phyloP scores from a whole-genome alignment of 2,113 vertebrate genomes.

The Callipepla squamata region DNA sequence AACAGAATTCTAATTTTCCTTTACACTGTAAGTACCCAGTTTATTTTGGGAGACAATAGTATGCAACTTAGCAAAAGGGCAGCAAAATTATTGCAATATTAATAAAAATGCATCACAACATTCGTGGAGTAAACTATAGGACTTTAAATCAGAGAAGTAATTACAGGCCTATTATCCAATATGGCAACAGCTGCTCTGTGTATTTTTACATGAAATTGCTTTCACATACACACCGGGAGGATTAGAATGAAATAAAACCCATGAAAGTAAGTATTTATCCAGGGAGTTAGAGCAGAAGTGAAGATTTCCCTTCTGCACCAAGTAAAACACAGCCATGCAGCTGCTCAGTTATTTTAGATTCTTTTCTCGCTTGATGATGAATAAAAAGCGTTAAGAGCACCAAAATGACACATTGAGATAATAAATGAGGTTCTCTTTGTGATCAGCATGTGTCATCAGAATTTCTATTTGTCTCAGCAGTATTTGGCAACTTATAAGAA shows the following conservation, averaged over 20 bases:
- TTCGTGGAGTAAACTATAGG: conserved; percentile 64
- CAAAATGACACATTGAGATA: conserved; percentile 2
- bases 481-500: not conserved
- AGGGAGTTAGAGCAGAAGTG: conserved; percentile 28
- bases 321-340: conserved; percentile 21
- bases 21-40: conserved; percentile 35
- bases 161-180: conserved; percentile 76
- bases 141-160: conserved; percentile 75
- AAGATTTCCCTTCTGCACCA: conserved; percentile 41
- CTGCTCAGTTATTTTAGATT: conserved; percentile 48
- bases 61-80: conserved; percentile 66
- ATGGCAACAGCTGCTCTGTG: conserved; percentile 62
- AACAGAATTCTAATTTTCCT: conserved; percentile 54
- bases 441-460: conserved; percentile 11
- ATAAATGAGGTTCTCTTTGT: not conserved
- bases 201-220: conserved; percentile 56
- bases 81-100: conserved; percentile 72
- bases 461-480: not conserved
- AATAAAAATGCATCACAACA: conserved; percentile 75
- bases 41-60: conserved; percentile 65
- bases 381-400: conserved; percentile 25
- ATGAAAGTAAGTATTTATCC: conserved; percentile 52
- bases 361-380: conserved; percentile 31
- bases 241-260: conserved; percentile 56
- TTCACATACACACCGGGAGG: conserved; percentile 41